A percentile compares a stretch with the other conserved stretches of the same genome.
These are phyloP conservation scores for Zaprionus capensis DNA, from an alignment of 1,140 invertebrate species.

Conservation along the genomic window DNA sequence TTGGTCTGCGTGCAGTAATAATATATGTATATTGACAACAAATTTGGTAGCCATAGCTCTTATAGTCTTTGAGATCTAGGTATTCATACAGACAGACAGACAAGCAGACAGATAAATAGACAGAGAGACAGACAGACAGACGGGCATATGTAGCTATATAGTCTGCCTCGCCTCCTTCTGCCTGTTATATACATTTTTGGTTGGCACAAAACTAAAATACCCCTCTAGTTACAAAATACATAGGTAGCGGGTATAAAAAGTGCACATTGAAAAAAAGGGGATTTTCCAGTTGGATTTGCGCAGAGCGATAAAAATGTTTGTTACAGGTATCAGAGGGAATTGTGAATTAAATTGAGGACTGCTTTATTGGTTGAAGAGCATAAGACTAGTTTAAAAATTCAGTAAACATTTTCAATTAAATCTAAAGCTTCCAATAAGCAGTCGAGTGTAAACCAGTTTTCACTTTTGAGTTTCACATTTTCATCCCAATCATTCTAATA, in stretches of 20 bases:
- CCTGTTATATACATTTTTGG: no score
- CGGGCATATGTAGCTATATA: no score
- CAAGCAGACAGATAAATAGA: no score
- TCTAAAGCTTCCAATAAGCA: not conserved
- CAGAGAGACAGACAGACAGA: no score
- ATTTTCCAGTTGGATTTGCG: constrained; percentile 43
- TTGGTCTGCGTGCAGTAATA: no score
- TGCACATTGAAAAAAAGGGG: constrained; percentile 9
- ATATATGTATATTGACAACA: no score
- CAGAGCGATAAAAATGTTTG: constrained; percentile 19
- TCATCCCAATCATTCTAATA: not conserved
- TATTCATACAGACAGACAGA: no score
- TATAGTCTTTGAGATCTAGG: no score
- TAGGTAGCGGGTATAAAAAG: not conserved
- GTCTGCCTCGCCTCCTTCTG: no score
- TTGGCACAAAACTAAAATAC: no score
- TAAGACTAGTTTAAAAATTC: not conserved
- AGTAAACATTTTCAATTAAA: constrained; percentile 4
- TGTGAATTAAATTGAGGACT: not conserved
- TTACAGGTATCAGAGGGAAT: not conserved
- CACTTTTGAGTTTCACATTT: not conserved
- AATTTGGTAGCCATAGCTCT: no score
- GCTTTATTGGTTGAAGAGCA: not conserved
- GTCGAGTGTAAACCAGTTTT: not conserved
- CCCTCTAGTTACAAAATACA: no score